Conservation (phyloP, 30 jellyfish, hydroid and myxozoan species). For the Phacellophora camtschatica region DNA sequence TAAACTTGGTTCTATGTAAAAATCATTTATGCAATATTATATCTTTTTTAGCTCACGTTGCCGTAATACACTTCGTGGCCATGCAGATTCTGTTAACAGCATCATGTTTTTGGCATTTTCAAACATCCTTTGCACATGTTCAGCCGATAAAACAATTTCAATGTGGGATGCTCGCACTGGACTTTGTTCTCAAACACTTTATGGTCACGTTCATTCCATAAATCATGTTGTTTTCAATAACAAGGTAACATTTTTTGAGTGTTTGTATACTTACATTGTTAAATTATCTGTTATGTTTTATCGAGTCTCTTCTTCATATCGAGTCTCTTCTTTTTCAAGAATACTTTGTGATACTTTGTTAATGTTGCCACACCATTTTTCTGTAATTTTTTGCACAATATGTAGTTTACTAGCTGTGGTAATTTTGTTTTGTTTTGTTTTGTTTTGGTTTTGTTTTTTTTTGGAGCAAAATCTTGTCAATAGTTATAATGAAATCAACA, state of each 20-base stretch:
- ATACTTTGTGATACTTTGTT: no score
- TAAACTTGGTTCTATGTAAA: no score
- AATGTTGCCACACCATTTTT: not conserved
- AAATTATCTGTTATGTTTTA: no score
- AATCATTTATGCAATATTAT: no score
- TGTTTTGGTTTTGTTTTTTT: no score
- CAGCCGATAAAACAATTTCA: conserved; percentile 94
- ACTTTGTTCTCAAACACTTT: conserved; percentile 85
- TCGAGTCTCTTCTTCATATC: not conserved
- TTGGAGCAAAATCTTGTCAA: no score
- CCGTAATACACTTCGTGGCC: conserved; percentile 92
- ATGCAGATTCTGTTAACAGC: conserved; percentile 95
- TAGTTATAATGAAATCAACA: no score
- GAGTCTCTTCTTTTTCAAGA: not conserved
- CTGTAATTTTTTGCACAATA: not conserved
- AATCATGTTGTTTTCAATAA: conserved; percentile 76
- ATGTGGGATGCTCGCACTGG: conserved; percentile 98
- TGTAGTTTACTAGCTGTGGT: no score
- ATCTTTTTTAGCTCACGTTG: conserved; percentile 77
- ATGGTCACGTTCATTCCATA: conserved; percentile 89
- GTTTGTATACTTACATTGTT: not conserved
- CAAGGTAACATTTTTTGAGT: conserved; percentile 60
- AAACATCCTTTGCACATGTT: conserved; percentile 88
- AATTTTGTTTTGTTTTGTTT: no score
- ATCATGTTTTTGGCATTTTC: conserved; percentile 83